phyloP scores from a whole-genome alignment of 2,888 invertebrate species.

The Caenorhabditis drosophilae region DNA sequence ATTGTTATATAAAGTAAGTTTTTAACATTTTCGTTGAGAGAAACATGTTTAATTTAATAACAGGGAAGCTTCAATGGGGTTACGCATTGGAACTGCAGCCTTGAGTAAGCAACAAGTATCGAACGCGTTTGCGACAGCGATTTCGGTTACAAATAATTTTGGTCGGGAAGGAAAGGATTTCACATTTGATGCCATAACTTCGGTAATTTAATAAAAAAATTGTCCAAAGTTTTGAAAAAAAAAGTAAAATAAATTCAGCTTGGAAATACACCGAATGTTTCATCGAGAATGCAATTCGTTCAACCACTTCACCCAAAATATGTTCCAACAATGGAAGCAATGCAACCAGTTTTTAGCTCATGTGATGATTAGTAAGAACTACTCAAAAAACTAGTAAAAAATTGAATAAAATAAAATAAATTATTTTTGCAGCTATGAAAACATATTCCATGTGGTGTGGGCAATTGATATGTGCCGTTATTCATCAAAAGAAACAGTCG shows the following conservation, averaged over 20 bases:
- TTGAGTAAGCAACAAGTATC: slow-evolving; percentile 22
- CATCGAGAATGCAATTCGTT: slow-evolving; percentile 41
- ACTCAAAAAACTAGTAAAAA: slow-evolving; percentile 2
- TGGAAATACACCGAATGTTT: slow-evolving; percentile 32
- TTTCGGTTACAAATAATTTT: slow-evolving; percentile 11
- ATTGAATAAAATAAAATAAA: neutral
- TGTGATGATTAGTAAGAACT: slow-evolving; percentile 11
- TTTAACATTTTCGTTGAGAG: slow-evolving; percentile 1
- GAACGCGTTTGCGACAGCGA: slow-evolving; percentile 19
- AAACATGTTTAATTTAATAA: neutral
- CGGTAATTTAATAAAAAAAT: slow-evolving; percentile 4
- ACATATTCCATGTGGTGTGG: slow-evolving; percentile 50
- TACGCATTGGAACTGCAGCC: slow-evolving; percentile 18
- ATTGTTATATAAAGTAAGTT: slow-evolving; percentile 23
- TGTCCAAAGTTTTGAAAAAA: neutral
- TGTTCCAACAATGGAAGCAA: slow-evolving; percentile 20
- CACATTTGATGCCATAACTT: slow-evolving; percentile 20
- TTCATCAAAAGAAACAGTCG: slow-evolving; percentile 10
- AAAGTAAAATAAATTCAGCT: slow-evolving; percentile 10
- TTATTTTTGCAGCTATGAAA: slow-evolving; percentile 26
- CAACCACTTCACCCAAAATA: slow-evolving; percentile 38
- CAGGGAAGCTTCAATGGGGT: slow-evolving; percentile 34
- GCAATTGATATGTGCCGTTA: slow-evolving; percentile 28
- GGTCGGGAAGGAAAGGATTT: no score
- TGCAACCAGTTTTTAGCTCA: slow-evolving; percentile 26